These are phyloP conservation scores for Eulemur macaco DNA, from an alignment of 2,113 vertebrate genomes.

Conservation along the genomic window DNA sequence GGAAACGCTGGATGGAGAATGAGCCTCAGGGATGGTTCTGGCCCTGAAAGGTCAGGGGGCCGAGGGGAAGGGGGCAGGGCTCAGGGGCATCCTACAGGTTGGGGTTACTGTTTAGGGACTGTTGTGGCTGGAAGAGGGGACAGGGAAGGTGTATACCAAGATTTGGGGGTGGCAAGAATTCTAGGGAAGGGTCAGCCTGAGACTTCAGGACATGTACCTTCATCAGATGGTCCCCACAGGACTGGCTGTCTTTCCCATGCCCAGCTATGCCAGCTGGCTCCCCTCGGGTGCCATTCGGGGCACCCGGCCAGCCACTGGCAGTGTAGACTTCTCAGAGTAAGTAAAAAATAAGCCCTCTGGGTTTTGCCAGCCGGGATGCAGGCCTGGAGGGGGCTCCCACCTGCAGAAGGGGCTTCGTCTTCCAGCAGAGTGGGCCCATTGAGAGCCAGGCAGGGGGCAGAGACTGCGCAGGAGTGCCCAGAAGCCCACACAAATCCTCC, in stretches of 20 bases:
- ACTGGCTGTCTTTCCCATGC: neutral
- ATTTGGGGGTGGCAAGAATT: neutral
- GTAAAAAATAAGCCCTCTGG: neutral
- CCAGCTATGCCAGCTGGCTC: neutral
- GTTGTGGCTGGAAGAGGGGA: neutral
- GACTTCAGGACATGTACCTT: neutral
- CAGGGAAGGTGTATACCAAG: neutral
- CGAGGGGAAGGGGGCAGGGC: neutral
- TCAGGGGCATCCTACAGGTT: too few species aligned
- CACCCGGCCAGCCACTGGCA: neutral
- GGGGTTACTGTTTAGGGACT: neutral
- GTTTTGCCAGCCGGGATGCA: neutral
- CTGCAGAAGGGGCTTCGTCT: neutral
- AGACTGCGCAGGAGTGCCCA: neutral
- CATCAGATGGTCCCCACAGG: neutral
- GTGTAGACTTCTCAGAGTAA: neutral
- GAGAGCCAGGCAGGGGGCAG: neutral
- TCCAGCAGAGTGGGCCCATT: rapidly evolving
- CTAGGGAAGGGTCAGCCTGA: neutral
- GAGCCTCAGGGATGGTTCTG: neutral
- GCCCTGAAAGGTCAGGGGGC: neutral
- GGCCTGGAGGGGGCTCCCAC: neutral
- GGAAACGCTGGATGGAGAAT: neutral
- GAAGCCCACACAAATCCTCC: neutral
- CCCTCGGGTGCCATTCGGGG: neutral